Conservation (phyloP, 2,797 vertebrate species). For the Tangara arthus region DNA sequence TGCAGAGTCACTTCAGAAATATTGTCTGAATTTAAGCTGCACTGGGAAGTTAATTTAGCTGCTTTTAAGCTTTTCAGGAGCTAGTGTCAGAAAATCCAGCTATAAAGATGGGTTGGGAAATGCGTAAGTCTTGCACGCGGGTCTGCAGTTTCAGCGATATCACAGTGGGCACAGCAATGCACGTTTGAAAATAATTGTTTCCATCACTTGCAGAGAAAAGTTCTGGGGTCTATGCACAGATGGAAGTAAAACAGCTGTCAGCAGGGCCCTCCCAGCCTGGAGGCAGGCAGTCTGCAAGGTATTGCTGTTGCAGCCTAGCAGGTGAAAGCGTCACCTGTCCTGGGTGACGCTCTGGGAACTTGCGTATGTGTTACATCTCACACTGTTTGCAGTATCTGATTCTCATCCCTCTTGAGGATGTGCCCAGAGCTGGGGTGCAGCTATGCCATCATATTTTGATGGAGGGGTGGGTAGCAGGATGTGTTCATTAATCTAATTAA, state of each 20-base stretch:
- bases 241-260: fast-evolving
- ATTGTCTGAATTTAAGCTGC: not conserved
- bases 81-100: not conserved
- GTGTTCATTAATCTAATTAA: not conserved
- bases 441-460: not conserved
- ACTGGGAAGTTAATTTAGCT: not conserved
- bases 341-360: not conserved
- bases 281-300: not conserved
- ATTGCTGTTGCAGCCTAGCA: not conserved
- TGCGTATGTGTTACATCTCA: not conserved
- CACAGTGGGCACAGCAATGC: not conserved
- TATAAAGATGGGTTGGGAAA: not conserved
- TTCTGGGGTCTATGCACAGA: not conserved
- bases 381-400: not conserved
- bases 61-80: not conserved
- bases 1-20: not conserved
- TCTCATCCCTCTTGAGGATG: not conserved
- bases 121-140: fast-evolving
- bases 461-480: not conserved
- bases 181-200: not conserved
- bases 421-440: not conserved
- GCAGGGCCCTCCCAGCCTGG: not conserved
- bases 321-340: fast-evolving
- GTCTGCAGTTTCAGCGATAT: not conserved
- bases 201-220: not conserved